Evolutionary conservation across 2,888 invertebrate genomes (phyloP), one percentile per base, ranked within the genome.

Genomic region (Rhagonycha lutea): DNA sequence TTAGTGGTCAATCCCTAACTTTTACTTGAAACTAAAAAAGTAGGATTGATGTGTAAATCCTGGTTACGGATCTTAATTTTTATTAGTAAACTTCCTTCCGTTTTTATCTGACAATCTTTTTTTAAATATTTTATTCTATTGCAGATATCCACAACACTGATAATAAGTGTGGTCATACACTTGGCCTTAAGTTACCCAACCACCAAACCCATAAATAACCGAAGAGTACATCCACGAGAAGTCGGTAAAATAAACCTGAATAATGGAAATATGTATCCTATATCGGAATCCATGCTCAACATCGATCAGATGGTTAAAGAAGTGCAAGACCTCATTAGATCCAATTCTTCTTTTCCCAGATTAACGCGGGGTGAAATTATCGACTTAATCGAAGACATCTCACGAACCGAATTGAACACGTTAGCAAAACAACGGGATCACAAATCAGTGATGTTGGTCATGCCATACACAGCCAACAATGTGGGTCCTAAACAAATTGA

Each of bases 321-420:
- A 87, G 94, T 94, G 2, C 92, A 94, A 83, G 89, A 85, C 47
- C 90, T 94, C 81, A 87, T 94, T 9, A 88, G 90, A 82, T 86
- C 89, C 4, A 91, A 94, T 84, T 88, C 91, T 3, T 88, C 88
- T n/a, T 85, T 94, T 68, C 94, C 94, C 1, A 88, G 92, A 77
- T 86, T 94, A 26, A 90, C 90, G 0, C 88, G 92, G 81, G 90
- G 91, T 9, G 92, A 94, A 84, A 94, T 94, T 77, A 85, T 94
- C 26, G 90, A 91, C 78, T 89, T 94, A 14, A 86, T 94, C 5
- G 90, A 92, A 79, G 93, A 94, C 80, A 92, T 94, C 70, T 90
- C 90, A 76, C 88, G 89, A 74, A 89, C 89, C 83, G 91, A 91
- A 81, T 70, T 80, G 61, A 83, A 85, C 0, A 84, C 85, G 4